Conservation (phyloP, 2,888 invertebrate species). For the Drosophila pegasa region DNA sequence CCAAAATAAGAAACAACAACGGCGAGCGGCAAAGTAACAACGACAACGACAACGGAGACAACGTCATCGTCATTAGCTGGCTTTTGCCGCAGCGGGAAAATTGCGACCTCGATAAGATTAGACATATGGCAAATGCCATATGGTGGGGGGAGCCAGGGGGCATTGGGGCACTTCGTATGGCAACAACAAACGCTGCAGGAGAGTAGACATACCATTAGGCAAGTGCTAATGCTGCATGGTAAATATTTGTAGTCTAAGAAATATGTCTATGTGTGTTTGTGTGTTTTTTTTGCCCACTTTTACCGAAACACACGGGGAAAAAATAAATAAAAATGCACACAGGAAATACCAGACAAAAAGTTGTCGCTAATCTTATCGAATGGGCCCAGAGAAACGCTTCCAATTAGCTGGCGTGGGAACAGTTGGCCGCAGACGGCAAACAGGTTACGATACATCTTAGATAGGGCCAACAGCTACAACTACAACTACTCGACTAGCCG, state of each 20-base stretch:
- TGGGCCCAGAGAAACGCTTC: constrained; percentile 57
- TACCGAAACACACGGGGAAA: constrained; percentile 34
- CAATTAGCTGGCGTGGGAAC: constrained; percentile 78
- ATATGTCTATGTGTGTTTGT: constrained; percentile 39
- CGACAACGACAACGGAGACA: constrained; percentile 25
- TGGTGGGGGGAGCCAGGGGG: constrained; percentile 1
- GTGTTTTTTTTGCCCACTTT: constrained; percentile 58
- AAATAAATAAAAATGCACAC: constrained; percentile 60
- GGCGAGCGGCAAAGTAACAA: constrained; percentile 25
- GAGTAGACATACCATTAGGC: constrained; percentile 58
- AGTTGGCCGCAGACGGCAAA: constrained; percentile 49
- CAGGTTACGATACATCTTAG: constrained; percentile 63
- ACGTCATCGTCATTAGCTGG: constrained; percentile 67
- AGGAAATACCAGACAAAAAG: constrained; percentile 77
- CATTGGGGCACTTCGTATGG: constrained; percentile 41
- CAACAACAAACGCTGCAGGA: constrained; percentile 51
- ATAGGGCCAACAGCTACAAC: constrained; percentile 37
- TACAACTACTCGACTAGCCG: too few species aligned
- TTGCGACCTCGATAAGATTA: constrained; percentile 76
- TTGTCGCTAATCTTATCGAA: constrained; percentile 81
- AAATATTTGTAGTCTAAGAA: constrained; percentile 70
- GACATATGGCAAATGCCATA: constrained; percentile 44
- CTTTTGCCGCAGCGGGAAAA: constrained; percentile 62
- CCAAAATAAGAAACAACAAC: constrained; percentile 30
- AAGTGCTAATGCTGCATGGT: constrained; percentile 57